A percentile compares a stretch with the other conserved stretches of the same genome.
phyloP scores from a whole-genome alignment of 92 coral and sea anemone species.

The Palythoa heliodiscus region DNA sequence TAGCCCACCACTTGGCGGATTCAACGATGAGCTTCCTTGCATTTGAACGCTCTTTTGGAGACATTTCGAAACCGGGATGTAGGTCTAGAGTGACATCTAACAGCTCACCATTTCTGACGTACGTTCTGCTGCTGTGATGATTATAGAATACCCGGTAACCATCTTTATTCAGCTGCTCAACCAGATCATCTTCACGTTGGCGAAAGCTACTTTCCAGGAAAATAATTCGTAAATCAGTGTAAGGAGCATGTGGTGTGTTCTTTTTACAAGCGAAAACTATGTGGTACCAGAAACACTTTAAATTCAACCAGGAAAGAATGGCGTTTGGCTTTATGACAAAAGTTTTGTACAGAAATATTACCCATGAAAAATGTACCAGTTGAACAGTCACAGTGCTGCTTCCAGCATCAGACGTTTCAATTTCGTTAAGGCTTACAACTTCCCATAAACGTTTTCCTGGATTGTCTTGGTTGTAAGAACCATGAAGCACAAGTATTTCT shows the following conservation, averaged over 20 bases:
- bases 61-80: not conserved
- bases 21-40: conserved; percentile 11
- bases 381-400: conserved; percentile 11
- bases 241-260: not conserved
- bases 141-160: not conserved
- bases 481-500: conserved; percentile 22
- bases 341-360: not conserved
- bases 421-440: not conserved
- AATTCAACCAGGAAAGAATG: conserved; percentile 11
- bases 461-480: conserved; percentile 8
- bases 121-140: not conserved
- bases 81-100: not conserved
- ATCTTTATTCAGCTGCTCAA: not conserved
- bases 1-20: conserved; percentile 13
- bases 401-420: not conserved
- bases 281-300: conserved; percentile 8
- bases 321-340: not conserved
- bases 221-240: not conserved
- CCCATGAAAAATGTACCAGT: conserved; percentile 13
- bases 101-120: not conserved
- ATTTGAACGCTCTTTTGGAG: conserved; percentile 4
- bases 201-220: not conserved
- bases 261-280: not conserved
- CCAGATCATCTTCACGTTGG: not conserved
- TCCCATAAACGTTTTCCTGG: conserved; percentile 15